Base-by-base conservation (phyloP, 2,888 invertebrate species). In the Idaea aversata region DNA sequence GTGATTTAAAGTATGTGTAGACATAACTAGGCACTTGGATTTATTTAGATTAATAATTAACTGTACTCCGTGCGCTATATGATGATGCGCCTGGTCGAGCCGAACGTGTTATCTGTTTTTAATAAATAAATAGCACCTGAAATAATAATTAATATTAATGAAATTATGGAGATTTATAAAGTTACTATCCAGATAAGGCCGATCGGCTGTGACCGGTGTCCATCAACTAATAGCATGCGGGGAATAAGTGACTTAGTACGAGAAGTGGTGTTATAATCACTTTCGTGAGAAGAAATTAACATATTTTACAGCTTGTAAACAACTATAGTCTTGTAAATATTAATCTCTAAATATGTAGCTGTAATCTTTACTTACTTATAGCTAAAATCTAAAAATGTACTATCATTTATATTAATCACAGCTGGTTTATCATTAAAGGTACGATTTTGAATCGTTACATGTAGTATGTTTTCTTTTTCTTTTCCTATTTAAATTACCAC, bases 231-330 rank as follows among this genome's bases (percentile, higher is more conserved):
- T 47, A 10, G 47, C 47, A 3, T 2, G 7, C 47, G 13, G 47
- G 47, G 13, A 47, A 7, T 47, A 47, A 68, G 59, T 16, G 72
- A 74, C 73, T 72, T 77, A 75, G 75, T 74, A 74, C 73, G 71
- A 67, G 83, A 81, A 90, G 90, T 91, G 91, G 86, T 91, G 90
- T 91, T 91, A 77, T 91, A 91, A 88, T 91, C 90, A 90, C 86
- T 91, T 86, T 80, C 75, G 74, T 80, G 78, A 10, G 16, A 25
- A 72, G 77, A 79, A 78, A 70, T 80, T 74, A 82, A 76, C 69
- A 71, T 61, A 65, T 69, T 83, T 76, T 66, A 80, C 81, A 73
- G 84, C 85, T 88, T 86, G 77, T 84, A 81, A 82, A 59, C 60
- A 59, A 38, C 62, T 16, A 59, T 65, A 66, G 60, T 65, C 61